These are phyloP conservation scores for Octopus bimaculoides DNA, from an alignment of 1,140 invertebrate species.

Conservation along the genomic window DNA sequence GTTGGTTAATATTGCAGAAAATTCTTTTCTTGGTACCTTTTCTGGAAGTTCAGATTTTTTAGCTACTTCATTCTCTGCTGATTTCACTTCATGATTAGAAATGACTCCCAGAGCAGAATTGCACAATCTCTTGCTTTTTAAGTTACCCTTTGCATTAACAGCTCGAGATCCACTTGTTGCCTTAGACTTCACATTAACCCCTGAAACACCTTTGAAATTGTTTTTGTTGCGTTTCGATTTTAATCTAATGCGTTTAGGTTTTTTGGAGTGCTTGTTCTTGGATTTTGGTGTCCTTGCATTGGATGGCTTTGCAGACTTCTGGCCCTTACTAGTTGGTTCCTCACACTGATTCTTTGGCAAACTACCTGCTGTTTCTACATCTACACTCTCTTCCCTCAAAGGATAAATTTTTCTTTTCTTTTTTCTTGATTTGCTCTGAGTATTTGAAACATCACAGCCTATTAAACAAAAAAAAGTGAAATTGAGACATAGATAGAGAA, in stretches of 20 bases:
- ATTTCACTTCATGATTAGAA: neutral
- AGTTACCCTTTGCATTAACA: neutral
- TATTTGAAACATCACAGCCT: constrained; percentile 8
- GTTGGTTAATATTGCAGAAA: neutral
- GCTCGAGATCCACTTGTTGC: neutral
- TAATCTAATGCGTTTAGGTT: no score
- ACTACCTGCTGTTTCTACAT: neutral
- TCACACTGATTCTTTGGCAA: no score
- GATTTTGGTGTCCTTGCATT: no score
- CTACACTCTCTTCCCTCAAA: neutral
- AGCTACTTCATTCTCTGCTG: neutral
- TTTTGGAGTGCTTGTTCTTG: no score
- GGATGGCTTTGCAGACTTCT: no score
- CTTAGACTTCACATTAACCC: neutral
- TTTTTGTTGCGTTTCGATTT: no score
- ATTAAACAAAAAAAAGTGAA: neutral
- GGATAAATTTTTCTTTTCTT: neutral
- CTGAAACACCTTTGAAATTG: no score
- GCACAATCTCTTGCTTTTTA: neutral
- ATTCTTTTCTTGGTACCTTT: neutral
- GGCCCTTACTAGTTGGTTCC: no score
- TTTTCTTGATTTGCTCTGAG: neutral
- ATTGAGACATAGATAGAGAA: no score
- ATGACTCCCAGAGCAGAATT: neutral
- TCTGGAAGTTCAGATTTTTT: neutral